A percentile compares a stretch with the other conserved stretches of the same genome.
Evolutionary conservation across 2,888 invertebrate genomes (phyloP).

Genomic region (Sclerodermus sp.): DNA sequence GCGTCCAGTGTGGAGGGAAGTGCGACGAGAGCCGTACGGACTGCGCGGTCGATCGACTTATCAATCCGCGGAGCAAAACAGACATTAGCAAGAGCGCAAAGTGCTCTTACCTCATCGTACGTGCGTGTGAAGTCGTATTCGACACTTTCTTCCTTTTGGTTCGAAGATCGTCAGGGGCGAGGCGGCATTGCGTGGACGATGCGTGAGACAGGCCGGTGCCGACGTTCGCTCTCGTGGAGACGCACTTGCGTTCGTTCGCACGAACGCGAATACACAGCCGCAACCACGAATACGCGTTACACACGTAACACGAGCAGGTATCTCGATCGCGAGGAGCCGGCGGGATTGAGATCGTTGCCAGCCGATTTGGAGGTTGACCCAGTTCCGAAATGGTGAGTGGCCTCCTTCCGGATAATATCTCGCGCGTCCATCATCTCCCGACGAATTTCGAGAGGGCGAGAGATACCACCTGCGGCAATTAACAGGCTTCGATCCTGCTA

Average conservation of each 20-base stretch:
- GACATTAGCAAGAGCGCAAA: neutral
- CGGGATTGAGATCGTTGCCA: neutral
- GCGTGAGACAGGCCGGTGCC: constrained; percentile 26
- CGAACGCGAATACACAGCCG: neutral
- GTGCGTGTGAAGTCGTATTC: neutral
- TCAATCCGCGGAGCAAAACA: neutral
- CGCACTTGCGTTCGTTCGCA: neutral
- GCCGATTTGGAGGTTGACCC: constrained; percentile 37
- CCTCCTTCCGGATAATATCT: constrained; percentile 44
- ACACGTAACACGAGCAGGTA: too few species aligned
- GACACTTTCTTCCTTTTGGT: neutral
- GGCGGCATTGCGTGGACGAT: constrained; percentile 12
- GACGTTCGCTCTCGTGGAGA: constrained; percentile 30
- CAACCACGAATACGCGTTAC: too few species aligned
- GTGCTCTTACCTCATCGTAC: neutral
- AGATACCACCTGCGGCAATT: constrained; percentile 29
- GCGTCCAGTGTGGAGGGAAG: too few species aligned
- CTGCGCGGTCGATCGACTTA: too few species aligned
- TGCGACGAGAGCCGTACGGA: too few species aligned
- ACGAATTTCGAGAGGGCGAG: constrained; percentile 38
- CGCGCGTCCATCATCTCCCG: constrained; percentile 40
- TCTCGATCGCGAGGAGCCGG: constrained; percentile 2
- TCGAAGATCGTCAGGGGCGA: neutral
- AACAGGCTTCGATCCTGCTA: constrained; percentile 1
- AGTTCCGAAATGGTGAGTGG: constrained; percentile 53